phyloP scores from a whole-genome alignment of 2,888 invertebrate species.

The Caenorhabditis plicata region DNA sequence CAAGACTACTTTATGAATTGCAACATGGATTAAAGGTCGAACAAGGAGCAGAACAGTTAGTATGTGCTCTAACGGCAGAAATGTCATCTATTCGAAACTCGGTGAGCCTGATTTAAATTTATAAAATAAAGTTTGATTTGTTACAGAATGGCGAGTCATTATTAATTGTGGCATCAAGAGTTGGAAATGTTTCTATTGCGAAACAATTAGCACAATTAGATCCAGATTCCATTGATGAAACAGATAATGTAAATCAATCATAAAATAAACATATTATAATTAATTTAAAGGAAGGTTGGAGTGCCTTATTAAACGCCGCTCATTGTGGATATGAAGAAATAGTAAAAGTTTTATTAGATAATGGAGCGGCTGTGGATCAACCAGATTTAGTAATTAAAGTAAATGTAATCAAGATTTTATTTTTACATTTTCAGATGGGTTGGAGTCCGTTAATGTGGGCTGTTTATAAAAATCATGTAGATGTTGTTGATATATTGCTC shows the following conservation, averaged over 20 bases:
- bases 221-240: constrained; percentile 57
- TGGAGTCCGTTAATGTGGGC: constrained; percentile 99
- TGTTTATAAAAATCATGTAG: constrained; percentile 80
- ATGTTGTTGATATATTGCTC: constrained; percentile 73
- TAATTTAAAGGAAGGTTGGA: constrained; percentile 65
- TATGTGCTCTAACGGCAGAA: constrained; percentile 26
- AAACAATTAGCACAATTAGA: constrained; percentile 70
- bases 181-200: constrained; percentile 80
- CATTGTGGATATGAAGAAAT: constrained; percentile 84
- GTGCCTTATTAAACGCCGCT: constrained; percentile 87
- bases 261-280: background rate
- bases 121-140: too few relatives aligned
- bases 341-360: constrained; percentile 79
- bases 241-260: constrained; percentile 51
- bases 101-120: constrained; percentile 14
- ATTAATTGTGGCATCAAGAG: constrained; percentile 57
- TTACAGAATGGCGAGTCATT: constrained; percentile 63
- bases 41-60: constrained; percentile 17
- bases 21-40: constrained; percentile 31
- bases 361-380: constrained; percentile 65
- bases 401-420: too few relatives aligned
- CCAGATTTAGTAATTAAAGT: constrained; percentile 39
- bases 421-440: constrained; percentile 77
- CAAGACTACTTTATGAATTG: too few relatives aligned
- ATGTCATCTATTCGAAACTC: constrained; percentile 28